Evolutionary conservation across 2,113 vertebrate genomes (phyloP).

Genomic region (Microcebus jonahi): DNA sequence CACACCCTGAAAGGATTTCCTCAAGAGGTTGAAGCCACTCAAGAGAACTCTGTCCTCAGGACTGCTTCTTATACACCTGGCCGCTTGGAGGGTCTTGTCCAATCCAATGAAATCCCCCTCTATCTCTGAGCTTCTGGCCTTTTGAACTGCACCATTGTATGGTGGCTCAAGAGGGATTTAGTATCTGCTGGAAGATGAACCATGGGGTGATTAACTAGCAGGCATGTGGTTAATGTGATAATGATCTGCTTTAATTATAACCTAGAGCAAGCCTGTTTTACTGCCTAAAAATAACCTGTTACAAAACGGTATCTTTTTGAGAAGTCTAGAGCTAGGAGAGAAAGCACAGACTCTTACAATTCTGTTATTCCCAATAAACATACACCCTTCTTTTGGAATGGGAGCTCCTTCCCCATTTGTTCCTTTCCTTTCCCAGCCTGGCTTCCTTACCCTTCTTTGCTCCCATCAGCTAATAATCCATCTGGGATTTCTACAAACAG

Average conservation of each 20-base stretch:
- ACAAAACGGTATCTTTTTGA: slow-evolving; percentile 17
- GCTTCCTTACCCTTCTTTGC: slow-evolving; percentile 95
- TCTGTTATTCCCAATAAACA: background rate
- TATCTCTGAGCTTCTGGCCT: background rate
- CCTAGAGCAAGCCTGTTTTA: slow-evolving; percentile 70
- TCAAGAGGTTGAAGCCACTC: background rate
- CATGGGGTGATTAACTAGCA: slow-evolving; percentile 57
- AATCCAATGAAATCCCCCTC: background rate
- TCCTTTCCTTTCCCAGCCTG: background rate
- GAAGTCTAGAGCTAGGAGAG: background rate
- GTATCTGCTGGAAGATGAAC: background rate
- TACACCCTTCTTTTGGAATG: background rate
- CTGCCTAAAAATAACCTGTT: slow-evolving; percentile 76
- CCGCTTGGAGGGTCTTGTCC: background rate
- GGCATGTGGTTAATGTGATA: slow-evolving; percentile 79
- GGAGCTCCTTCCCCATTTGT: background rate
- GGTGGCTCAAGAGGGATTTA: slow-evolving; percentile 2
- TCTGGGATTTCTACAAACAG: slow-evolving; percentile 97
- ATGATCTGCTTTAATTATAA: slow-evolving; percentile 80
- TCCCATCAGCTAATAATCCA: slow-evolving; percentile 93
- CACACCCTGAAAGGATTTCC: background rate
- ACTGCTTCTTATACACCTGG: fast-evolving
- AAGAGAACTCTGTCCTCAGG: background rate
- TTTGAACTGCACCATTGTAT: background rate
- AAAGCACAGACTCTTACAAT: background rate